Base-by-base conservation (phyloP, 2,797 vertebrate genomes). In the Anabacerthia variegaticeps region DNA sequence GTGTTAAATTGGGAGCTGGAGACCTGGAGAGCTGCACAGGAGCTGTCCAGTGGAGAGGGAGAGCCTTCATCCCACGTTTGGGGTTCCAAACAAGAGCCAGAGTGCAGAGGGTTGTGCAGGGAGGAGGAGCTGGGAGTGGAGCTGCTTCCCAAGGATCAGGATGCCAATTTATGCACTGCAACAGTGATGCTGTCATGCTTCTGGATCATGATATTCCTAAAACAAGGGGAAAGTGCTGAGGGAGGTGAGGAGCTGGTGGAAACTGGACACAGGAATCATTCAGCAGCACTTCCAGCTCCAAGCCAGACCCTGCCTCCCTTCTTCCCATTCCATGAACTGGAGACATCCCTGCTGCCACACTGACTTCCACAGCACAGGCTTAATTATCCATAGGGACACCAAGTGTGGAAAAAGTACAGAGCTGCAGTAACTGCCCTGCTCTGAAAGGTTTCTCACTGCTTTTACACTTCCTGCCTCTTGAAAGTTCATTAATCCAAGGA, bases 81-180 rank as follows among this genome's bases (percentile, higher is more conserved):
- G 83, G 79, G 44, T 91, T 82, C 43, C 54, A 37, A 0, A 71
- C 49, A 24, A 39, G 63, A 26, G 28, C 61, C 20, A 37, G 65
- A 83, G 54, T 55, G 68, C 46, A 69, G 55, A 39, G 86, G 27
- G 77, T 28, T 37, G 71, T 58, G 62, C 61, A 65, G 82, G 46
- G 59, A 93, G 54, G 20, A 90, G 36, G 20, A 77, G 71, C 37
- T 21, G 23, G 36, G 58, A 62, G 32, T 0, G 4, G 54, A 3
- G 14, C 46, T 12, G 49, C 7, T 15, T 12, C 27, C 66, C 1
- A 0, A 30, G 39, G 20, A 55, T 99, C 98, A 99, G 23, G 99
- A 99, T 23, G 98, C 97, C 96, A 99, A 98, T 96, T 99, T 99
- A 97, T 99, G 99, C 89, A 99, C 98, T 9, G 99, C 99, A 37